Evolutionary conservation across 2,888 invertebrate genomes (phyloP), one percentile per base, ranked within the genome.

Genomic region (Euplexia lucipara): DNA sequence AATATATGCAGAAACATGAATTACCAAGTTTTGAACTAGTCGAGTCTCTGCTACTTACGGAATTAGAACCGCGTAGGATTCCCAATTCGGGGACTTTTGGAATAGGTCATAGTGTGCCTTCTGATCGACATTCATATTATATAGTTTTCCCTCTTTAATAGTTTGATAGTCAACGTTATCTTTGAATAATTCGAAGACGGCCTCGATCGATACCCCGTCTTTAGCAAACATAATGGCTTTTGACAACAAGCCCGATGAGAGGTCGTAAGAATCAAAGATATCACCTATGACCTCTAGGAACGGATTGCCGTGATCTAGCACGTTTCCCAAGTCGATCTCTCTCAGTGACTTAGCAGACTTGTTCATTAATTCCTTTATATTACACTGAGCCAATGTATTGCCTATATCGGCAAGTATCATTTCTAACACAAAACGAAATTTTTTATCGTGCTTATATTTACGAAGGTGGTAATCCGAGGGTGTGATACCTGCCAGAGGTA

Each of bases 361-460:
- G 20, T 39, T 10, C 58, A 57, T 56, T 6, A 20, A 20, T 20
- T 3, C 5, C 9, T n/a, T 6, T 48, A 10, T 12, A 2, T 39
- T 14, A 60, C 32, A 70, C 0, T 10, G 8, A 6, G 0, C 18
- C 3, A 71, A 56, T 37, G 60, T 6, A n/a, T 58, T 71, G 10
- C 10, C 59, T 56, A 71, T 71, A 16, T 71, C 71, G 3, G 20
- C 47, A 7, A 71, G 39, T 26, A 71, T n/a, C 59, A 71, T 71
- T 47, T 71, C 72, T n/a, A 65, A 4, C 8, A 6, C 9, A 20
- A 70, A 26, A 42, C 58, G 71, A 44, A 71, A 60, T 20, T 37
- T 35, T 7, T 26, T 20, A 47, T 71, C 51, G 6, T 10, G 10
- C 9, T 49, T 64, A 32, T 47, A 71, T 3, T n/a, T 51, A n/a